phyloP scores from a whole-genome alignment of 2,888 invertebrate species.

The Scaptomyza parva region DNA sequence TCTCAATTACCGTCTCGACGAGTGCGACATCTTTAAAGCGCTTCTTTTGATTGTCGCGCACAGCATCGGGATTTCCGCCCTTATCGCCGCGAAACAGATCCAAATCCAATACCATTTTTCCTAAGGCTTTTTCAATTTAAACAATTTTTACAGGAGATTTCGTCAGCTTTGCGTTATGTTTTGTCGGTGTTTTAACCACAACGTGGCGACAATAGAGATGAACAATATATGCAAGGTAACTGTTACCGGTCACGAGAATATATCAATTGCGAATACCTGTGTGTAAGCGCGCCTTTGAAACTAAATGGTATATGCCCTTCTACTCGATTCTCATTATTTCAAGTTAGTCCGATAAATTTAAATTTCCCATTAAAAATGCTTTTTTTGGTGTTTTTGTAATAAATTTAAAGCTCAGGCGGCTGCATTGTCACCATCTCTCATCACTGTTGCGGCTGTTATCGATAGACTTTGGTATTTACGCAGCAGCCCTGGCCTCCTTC shows the following conservation, averaged over 20 bases:
- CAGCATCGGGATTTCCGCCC: conserved; percentile 95
- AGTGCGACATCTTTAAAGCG: conserved; percentile 96
- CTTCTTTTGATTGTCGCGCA: conserved; percentile 95
- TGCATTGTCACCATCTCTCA: background rate
- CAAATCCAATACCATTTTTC: conserved; percentile 96
- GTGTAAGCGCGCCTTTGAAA: background rate
- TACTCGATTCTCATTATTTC: background rate
- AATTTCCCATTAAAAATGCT: no score
- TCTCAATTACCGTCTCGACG: conserved; percentile 95
- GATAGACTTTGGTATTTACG: conserved; percentile 3
- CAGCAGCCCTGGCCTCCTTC: conserved; percentile 4
- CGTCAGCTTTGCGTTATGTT: conserved; percentile 37
- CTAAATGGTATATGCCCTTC: background rate
- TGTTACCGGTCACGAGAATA: conserved; percentile 17
- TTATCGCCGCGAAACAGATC: conserved; percentile 98
- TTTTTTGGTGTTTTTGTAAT: background rate
- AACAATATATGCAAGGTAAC: conserved; percentile 10
- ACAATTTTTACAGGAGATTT: conserved; percentile 32
- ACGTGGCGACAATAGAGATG: conserved; percentile 74
- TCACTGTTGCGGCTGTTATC: conserved; percentile 11
- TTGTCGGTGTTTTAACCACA: conserved; percentile 65
- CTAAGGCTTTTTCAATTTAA: conserved; percentile 15
- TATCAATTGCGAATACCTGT: background rate
- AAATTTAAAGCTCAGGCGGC: background rate
- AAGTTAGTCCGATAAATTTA: no score